These are phyloP conservation scores for Mesoclemmys tuberculata DNA, from an alignment of 2,113 vertebrate genomes.

Conservation along the genomic window DNA sequence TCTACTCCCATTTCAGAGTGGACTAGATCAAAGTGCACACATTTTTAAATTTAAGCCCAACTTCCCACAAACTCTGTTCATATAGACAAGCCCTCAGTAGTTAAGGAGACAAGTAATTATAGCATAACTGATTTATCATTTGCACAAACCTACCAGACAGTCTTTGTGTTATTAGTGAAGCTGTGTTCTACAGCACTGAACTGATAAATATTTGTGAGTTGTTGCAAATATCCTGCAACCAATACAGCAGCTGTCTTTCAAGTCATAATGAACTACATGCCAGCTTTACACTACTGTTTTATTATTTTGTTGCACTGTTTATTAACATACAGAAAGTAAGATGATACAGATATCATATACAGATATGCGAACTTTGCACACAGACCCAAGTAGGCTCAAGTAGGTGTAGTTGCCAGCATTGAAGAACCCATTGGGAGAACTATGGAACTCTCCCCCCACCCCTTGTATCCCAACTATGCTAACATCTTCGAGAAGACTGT, in stretches of 20 bases:
- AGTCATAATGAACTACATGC: neutral
- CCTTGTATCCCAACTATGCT: no score
- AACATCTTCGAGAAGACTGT: no score
- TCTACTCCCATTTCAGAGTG: no score
- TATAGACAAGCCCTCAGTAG: neutral
- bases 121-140: neutral
- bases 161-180: neutral
- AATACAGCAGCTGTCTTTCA: neutral
- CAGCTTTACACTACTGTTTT: neutral
- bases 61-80: no score
- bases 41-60: no score
- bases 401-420: no score
- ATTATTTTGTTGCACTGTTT: neutral
- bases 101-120: neutral
- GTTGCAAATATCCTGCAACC: neutral
- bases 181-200: neutral
- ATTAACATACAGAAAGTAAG: neutral
- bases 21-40: no score
- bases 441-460: no score
- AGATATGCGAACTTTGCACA: neutral
- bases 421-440: no score
- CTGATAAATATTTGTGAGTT: neutral
- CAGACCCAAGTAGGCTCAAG: no score
- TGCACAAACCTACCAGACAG: fast-evolving
- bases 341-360: neutral